Evolutionary conservation across 2,797 vertebrate genomes (phyloP).

Genomic region (Parauchenoglanis punctatus): DNA sequence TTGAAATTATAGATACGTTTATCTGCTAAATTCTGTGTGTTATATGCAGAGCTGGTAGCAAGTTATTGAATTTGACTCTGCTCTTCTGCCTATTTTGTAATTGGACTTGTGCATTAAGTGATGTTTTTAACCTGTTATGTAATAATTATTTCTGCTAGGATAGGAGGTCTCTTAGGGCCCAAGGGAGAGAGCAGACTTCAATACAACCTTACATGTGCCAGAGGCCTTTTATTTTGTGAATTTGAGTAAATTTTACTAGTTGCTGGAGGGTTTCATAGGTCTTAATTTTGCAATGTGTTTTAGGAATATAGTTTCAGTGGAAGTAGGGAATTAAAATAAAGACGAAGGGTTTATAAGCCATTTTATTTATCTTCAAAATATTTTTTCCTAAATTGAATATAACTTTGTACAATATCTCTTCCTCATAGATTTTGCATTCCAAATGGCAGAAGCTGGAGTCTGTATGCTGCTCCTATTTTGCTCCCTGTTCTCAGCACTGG

Average conservation of each 20-base stretch:
- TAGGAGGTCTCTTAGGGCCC: neutral
- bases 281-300: neutral
- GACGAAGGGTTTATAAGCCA: neutral
- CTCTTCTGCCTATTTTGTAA: neutral
- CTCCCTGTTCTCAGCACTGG: conserved; percentile 65
- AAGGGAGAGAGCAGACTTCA: neutral
- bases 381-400: neutral
- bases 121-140: conserved; percentile 37
- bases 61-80: conserved; percentile 13
- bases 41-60: conserved; percentile 1
- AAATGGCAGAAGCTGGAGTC: conserved; percentile 63
- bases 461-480: conserved; percentile 57
- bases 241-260: neutral
- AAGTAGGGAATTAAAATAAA: neutral
- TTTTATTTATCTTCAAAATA: neutral
- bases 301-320: neutral
- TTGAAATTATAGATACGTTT: conserved; percentile 8
- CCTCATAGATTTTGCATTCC: conserved; percentile 18
- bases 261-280: neutral
- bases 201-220: neutral
- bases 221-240: neutral
- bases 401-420: neutral
- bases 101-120: neutral
- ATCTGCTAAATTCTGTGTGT: conserved; percentile 1
- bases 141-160: neutral